A percentile compares a stretch with the other conserved stretches of the same genome.
phyloP scores from a whole-genome alignment of 2,888 invertebrate species.

The Epicampocera succincta region DNA sequence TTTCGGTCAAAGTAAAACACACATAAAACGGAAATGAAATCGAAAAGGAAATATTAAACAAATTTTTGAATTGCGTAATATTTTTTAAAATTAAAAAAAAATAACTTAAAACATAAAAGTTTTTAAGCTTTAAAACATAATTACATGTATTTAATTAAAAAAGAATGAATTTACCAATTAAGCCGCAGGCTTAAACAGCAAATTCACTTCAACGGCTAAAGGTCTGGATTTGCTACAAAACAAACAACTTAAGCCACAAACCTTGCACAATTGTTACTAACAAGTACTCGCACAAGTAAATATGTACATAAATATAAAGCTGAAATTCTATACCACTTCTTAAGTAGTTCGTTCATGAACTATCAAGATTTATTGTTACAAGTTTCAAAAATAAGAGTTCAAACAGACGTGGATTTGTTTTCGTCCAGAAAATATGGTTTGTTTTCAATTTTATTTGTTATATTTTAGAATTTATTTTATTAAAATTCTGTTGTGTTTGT shows the following conservation, averaged over 20 bases:
- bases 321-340: not conserved
- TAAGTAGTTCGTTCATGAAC: constrained; percentile 7
- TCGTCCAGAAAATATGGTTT: constrained; percentile 25
- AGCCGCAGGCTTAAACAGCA: not conserved
- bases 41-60: not conserved
- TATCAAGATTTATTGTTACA: constrained; percentile 17
- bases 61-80: no score
- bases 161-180: not conserved
- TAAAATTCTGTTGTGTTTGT: not conserved
- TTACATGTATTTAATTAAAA: not conserved
- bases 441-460: constrained; percentile 23
- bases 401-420: no score
- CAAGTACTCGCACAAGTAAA: not conserved
- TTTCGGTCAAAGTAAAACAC: constrained; percentile 11
- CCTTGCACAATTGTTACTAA: not conserved
- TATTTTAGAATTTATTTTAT: constrained; percentile 3
- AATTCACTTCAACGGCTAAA: not conserved
- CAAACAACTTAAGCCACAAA: constrained; percentile 25
- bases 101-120: not conserved
- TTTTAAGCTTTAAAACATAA: not conserved
- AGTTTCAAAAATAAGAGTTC: no score
- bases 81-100: not conserved
- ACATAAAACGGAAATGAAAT: no score
- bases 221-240: not conserved
- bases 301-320: not conserved